Base-by-base conservation (phyloP, 2,888 invertebrate species). In the Diplazon laetatorius region DNA sequence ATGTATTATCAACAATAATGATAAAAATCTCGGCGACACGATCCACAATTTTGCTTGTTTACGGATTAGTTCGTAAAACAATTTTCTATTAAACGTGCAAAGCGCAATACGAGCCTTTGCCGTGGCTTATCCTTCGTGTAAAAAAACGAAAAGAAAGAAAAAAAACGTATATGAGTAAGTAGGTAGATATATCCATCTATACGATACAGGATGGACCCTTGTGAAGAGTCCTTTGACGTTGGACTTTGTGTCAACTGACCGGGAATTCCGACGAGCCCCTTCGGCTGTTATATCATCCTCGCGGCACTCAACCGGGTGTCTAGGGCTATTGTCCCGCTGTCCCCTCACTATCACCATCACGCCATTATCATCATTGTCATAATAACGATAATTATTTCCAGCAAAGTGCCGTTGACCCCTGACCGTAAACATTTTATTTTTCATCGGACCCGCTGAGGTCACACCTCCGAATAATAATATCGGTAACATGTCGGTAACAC, bases 201-300 rank as follows among this genome's bases (percentile, higher is more conserved):
- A 39, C 1, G 60, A 55, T 60, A 62, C 55, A 20, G 37, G 8
- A 16, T n/a, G 14, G 46, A 46, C 52, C 50, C 44, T 14, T 42
- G 4, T 18, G 37, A n/a, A 42, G 42, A 52, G 44, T 72, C 72
- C 55, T 72, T 72, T 63, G 63, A 72, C 52, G 57, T 63, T 57
- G 46, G 52, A 63, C 55, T 44, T 63, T 63, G 72, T 63, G 72
- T 55, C 25, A 72, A 57, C 63, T 72, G 63, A 72, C 46, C 63
- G 63, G 63, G 39, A 44, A 37, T 44, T 55, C 30, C 6, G 22
- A 46, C 35, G 55, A 63, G 39, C 22, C 50, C 69, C 42, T n/a
- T 52, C 52, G 35, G 20, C 12, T n/a, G 42, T 22, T 30, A 55
- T 68, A 68, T 42, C 55, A 55, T 35, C 44, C 42, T 42, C 55